Conservation (phyloP, 1,140 invertebrate genomes). For the Drosophila insularis region DNA sequence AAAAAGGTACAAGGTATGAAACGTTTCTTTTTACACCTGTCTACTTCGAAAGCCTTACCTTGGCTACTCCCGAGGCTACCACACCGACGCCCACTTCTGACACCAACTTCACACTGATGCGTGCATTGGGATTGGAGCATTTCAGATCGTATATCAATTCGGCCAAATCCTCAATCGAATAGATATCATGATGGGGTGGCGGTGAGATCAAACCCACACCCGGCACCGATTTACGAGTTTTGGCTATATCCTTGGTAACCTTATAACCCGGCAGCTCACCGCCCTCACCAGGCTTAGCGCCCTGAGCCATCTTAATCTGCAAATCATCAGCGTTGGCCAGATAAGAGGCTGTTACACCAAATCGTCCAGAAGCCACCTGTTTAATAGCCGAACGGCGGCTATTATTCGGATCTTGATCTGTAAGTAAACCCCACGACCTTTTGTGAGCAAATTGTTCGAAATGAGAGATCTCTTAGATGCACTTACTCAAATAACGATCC, state of each 20-base stretch:
- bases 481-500: constrained; percentile 90
- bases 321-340: constrained; percentile 97
- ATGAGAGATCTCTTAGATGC: not conserved
- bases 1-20: no score
- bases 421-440: not conserved
- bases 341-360: constrained; percentile 99
- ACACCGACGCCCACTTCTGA: constrained; percentile 99
- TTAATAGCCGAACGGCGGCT: constrained; percentile 92
- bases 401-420: constrained; percentile 88
- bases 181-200: constrained; percentile 99
- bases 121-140: constrained; percentile 96
- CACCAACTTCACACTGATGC: constrained; percentile 98
- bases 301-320: constrained; percentile 99
- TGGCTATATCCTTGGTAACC: constrained; percentile 97
- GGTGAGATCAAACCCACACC: constrained; percentile 99
- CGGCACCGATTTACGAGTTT: constrained; percentile 96
- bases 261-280: constrained; percentile 93
- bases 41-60: constrained; percentile 84
- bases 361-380: constrained; percentile 98
- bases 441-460: not conserved
- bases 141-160: constrained; percentile 99
- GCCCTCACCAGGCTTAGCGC: constrained; percentile 97
- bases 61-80: constrained; percentile 98
- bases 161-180: constrained; percentile 99
- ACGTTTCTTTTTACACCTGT: no score